A percentile compares a stretch with the other conserved stretches of the same genome.
phyloP scores from a whole-genome alignment of 2,113 vertebrate genomes.

The Sarotherodon lohbergeri region DNA sequence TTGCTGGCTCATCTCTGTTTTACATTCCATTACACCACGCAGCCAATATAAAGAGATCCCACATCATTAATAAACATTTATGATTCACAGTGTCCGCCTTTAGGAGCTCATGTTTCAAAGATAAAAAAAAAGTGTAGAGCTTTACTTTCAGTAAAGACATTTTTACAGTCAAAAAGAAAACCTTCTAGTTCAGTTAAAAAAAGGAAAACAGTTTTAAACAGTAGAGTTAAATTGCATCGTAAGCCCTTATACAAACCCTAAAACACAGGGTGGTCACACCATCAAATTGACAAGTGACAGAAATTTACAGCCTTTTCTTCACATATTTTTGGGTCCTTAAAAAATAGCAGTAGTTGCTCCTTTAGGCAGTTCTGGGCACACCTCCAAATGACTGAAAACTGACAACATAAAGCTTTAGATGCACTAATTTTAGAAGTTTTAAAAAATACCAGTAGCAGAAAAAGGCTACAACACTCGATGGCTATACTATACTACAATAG shows the following conservation, averaged over 20 bases:
- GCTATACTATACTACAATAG: not conserved
- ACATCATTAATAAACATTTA: conserved; percentile 50
- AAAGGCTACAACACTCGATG: not conserved
- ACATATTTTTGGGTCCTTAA: not conserved
- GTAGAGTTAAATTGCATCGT: not conserved
- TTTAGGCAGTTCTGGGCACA: not conserved
- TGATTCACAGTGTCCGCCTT: not conserved
- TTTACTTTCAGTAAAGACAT: not conserved
- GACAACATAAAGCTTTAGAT: not conserved
- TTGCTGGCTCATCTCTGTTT: not conserved
- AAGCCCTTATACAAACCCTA: not conserved
- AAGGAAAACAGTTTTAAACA: not conserved
- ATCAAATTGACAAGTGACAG: not conserved
- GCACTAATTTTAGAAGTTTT: not conserved
- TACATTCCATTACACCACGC: conserved; percentile 5
- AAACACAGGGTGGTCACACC: not conserved
- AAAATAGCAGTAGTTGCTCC: not conserved
- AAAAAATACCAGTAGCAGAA: not conserved
- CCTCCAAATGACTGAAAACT: not conserved
- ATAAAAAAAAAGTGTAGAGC: not conserved
- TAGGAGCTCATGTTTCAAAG: conserved; percentile 12
- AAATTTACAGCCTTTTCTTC: not conserved
- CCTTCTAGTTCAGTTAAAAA: conserved; percentile 3
- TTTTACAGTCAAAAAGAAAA: not conserved
- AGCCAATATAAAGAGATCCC: conserved; percentile 4